A percentile compares a stretch with the other conserved stretches of the same genome.
Evolutionary conservation across 2,797 vertebrate species (phyloP).

Genomic region (Syngnathus rostellatus): DNA sequence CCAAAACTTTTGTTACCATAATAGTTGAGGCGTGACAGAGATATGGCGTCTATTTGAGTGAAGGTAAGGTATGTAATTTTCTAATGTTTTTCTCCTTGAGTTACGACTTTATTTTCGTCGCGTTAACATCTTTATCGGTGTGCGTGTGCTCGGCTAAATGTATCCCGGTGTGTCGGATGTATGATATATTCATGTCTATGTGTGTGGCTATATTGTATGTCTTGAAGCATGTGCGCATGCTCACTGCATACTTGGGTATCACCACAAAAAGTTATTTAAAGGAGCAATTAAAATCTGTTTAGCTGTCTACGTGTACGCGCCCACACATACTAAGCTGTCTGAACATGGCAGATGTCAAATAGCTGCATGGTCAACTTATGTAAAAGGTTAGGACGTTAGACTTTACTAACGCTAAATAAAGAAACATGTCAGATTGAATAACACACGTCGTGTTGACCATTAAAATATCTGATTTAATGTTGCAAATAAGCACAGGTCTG

Average conservation of each 20-base stretch:
- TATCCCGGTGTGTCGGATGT: conserved; percentile 36
- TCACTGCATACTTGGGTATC: conserved; percentile 53
- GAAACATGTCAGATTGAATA: conserved; percentile 4
- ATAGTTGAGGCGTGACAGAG: not conserved
- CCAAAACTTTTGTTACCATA: too few relatives aligned
- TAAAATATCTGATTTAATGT: not conserved
- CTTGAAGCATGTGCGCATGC: not conserved
- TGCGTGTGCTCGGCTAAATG: conserved; percentile 15
- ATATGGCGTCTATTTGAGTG: not conserved
- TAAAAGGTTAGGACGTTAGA: not conserved
- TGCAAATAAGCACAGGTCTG: not conserved
- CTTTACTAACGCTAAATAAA: conserved; percentile 6
- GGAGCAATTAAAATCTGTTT: conserved; percentile 68
- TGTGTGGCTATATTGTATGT: conserved; percentile 13
- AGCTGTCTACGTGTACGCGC: conserved; percentile 53
- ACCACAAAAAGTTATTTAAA: conserved; percentile 59
- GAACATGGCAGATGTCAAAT: conserved; percentile 51
- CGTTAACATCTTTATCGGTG: not conserved
- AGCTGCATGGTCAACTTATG: conserved; percentile 38
- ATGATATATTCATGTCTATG: conserved; percentile 28
- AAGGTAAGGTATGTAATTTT: not conserved
- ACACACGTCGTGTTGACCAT: not conserved
- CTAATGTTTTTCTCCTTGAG: not conserved
- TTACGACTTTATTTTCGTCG: not conserved
- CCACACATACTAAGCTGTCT: conserved; percentile 47